Base-by-base conservation (phyloP, 2,888 invertebrate genomes). In the Drosophila parthenogenetica region DNA sequence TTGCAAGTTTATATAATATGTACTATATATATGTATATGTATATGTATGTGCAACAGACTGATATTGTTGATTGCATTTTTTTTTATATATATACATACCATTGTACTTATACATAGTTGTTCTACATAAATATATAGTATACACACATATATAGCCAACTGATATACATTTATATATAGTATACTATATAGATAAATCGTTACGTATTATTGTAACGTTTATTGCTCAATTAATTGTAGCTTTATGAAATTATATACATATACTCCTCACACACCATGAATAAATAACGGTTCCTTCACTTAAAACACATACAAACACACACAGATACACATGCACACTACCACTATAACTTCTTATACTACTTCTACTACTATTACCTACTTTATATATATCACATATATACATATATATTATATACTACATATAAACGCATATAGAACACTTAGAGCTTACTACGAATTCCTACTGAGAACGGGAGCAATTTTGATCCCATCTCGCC, bases 61-160 rank as follows among this genome's bases (percentile, higher is more conserved):
- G 89, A 89, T 86, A 84, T 84, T 84, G 83, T 83, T 83, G 87
- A 73, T 73, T 86, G 77, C 89, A 79, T 86, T 83, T 84, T 77
- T 76, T 29, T 29, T 8, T 29, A 29, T 29, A 29, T 29, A 29
- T 29, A 29, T 29, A 82, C 77, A 79, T 77, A 82, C 61, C 51
- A 85, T 81, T 81, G 59, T 85, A 85, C 72, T 77, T 81, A 81
- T 73, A 69, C 54, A 67, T 78, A 64, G 53, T 54, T 48, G 42
- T 69, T 59, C 77, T 39, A 67, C 32, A 69, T 22, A 69, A 59
- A 67, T 40, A 69, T 51, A 77, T 53, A 63, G 17, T 37, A 14
- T 46, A 57, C 19, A 55, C 45, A 70, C 16, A 42, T 61, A 60
- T 46, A 65, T 63, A 29, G 29, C 29, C 29, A 29, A 68, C 29